A percentile compares a stretch with the other conserved stretches of the same genome.
phyloP scores from a whole-genome alignment of 2,888 invertebrate genomes.

The Malacosoma neustria region DNA sequence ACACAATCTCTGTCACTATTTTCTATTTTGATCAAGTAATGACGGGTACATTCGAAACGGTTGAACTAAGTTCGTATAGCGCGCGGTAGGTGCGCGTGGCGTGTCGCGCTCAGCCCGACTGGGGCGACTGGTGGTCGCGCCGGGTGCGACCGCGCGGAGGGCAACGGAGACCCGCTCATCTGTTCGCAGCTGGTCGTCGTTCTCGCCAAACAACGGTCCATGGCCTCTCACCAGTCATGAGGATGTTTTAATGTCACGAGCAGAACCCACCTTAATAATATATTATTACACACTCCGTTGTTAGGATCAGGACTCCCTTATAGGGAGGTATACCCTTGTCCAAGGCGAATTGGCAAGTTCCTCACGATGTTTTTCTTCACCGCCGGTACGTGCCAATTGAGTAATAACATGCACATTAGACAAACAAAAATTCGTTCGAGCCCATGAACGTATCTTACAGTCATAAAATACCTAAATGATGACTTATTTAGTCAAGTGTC shows the following conservation, averaged over 20 bases:
- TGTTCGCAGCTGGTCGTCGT: conserved; percentile 42
- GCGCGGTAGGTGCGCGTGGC: conserved; percentile 50
- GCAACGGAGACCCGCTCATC: conserved; percentile 39
- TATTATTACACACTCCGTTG: no score
- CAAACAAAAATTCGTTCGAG: no score
- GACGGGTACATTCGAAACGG: conserved; percentile 45
- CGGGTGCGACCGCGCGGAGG: conserved; percentile 28
- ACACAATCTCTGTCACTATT: conserved; percentile 33
- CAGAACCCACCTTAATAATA: conserved; percentile 35
- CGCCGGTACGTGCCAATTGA: no score
- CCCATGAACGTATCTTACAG: no score
- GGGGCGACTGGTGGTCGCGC: conserved; percentile 17
- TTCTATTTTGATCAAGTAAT: conserved; percentile 27
- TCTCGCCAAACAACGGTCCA: conserved; percentile 31
- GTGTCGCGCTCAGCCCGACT: conserved; percentile 57
- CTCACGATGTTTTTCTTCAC: no score
- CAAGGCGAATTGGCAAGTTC: no score
- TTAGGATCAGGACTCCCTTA: no score
- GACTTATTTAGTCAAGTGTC: no score
- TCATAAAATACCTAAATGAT: no score
- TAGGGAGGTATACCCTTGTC: no score
- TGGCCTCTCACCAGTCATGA: conserved; percentile 31
- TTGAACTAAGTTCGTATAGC: conserved; percentile 33
- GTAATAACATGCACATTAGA: no score
- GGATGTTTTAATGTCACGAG: conserved; percentile 32